These are phyloP conservation scores for Megalops cyprinoides DNA, from an alignment of 2,797 vertebrate species.

Conservation along the genomic window DNA sequence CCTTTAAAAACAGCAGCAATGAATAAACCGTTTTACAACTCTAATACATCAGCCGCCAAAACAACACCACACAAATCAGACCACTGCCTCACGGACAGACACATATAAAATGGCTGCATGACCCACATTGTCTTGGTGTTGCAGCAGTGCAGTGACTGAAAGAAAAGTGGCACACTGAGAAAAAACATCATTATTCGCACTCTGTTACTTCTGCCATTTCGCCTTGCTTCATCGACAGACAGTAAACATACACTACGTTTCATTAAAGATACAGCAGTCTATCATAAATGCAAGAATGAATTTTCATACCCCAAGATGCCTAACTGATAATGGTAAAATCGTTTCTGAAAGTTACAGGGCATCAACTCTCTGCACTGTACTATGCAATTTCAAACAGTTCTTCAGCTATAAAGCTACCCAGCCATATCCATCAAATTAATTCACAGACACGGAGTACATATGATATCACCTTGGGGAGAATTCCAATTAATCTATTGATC, in stretches of 20 bases:
- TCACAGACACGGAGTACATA: background rate
- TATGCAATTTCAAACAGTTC: slow-evolving; percentile 45
- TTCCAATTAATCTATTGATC: slow-evolving; percentile 24
- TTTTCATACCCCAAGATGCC: slow-evolving; percentile 29
- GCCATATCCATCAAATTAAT: slow-evolving; percentile 32
- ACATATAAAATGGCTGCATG: no score
- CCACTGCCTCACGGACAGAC: background rate
- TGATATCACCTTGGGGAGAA: background rate
- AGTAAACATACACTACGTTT: background rate
- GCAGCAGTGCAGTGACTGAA: slow-evolving; percentile 46
- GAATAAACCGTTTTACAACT: background rate
- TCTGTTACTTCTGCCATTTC: slow-evolving; percentile 36
- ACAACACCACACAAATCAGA: background rate
- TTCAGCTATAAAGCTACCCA: slow-evolving; percentile 32
- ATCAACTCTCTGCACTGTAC: slow-evolving; percentile 35
- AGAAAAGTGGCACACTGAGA: slow-evolving; percentile 42
- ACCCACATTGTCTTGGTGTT: no score
- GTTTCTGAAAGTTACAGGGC: slow-evolving; percentile 34
- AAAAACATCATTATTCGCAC: slow-evolving; percentile 37
- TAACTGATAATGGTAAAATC: slow-evolving; percentile 16
- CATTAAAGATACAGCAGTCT: slow-evolving; percentile 28
- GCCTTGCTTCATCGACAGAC: slow-evolving; percentile 21
- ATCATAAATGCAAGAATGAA: slow-evolving; percentile 22
- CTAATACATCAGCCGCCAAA: no score
- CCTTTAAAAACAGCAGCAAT: background rate